phyloP scores from a whole-genome alignment of 2,888 invertebrate species.

The Opisthograptis luteolata region DNA sequence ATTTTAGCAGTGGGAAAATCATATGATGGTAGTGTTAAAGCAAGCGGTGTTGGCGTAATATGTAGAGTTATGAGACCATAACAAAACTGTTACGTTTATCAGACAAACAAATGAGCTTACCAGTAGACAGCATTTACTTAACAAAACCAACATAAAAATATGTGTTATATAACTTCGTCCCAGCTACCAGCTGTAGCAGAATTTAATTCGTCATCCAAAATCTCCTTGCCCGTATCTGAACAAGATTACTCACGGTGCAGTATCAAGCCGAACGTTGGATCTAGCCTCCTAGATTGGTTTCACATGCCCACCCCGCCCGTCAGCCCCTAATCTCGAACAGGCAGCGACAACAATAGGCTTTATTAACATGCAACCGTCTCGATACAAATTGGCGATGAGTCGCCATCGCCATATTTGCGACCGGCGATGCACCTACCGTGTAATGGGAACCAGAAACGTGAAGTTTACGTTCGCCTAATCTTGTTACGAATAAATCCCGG shows the following conservation, averaged over 20 bases:
- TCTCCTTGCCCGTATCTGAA: not conserved
- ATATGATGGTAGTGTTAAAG: too few species aligned
- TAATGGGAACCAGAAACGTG: slow-evolving; percentile 6
- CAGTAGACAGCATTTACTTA: too few species aligned
- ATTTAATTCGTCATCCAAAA: not conserved
- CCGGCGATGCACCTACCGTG: slow-evolving; percentile 44
- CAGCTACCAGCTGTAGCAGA: not conserved
- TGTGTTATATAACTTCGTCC: too few species aligned
- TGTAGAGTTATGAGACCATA: too few species aligned
- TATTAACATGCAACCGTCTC: slow-evolving; percentile 72
- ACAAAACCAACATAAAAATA: too few species aligned
- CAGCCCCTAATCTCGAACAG: slow-evolving; percentile 61
- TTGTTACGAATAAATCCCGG: slow-evolving; percentile 11
- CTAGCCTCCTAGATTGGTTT: slow-evolving; percentile 16
- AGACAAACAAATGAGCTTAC: too few species aligned
- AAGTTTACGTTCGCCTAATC: slow-evolving; percentile 1
- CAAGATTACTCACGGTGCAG: not conserved
- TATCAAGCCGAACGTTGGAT: slow-evolving; percentile 1
- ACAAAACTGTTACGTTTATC: too few species aligned
- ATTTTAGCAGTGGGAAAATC: too few species aligned
- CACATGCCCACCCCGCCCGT: slow-evolving; percentile 5
- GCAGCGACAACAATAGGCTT: slow-evolving; percentile 71
- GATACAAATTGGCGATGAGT: slow-evolving; percentile 75
- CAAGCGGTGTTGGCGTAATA: too few species aligned
- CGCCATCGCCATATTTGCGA: slow-evolving; percentile 48